Evolutionary conservation across 2,797 vertebrate genomes (phyloP).

Genomic region (Ataeniobius toweri): DNA sequence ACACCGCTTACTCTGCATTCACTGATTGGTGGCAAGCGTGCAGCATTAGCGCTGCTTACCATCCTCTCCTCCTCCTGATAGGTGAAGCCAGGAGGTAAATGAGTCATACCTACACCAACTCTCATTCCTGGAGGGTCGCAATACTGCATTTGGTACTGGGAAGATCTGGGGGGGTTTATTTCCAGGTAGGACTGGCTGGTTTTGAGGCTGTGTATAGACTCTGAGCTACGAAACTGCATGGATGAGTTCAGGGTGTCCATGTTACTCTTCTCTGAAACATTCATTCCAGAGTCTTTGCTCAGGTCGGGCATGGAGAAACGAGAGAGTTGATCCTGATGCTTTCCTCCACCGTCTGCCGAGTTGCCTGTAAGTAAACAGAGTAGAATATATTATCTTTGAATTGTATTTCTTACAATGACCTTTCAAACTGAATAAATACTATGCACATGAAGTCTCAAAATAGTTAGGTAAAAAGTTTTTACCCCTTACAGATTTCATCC

Average conservation of each 20-base stretch:
- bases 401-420: background rate
- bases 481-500: background rate
- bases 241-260: constrained; percentile 93
- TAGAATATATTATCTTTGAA: background rate
- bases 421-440: background rate
- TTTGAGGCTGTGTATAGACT: constrained; percentile 92
- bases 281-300: constrained; percentile 99
- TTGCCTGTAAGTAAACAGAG: constrained; percentile 78
- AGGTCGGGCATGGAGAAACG: constrained; percentile 98
- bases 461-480: background rate
- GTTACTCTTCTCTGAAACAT: constrained; percentile 93
- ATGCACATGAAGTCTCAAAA: background rate
- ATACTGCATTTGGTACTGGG: constrained; percentile 85
- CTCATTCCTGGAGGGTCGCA: constrained; percentile 76
- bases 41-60: constrained; percentile 82
- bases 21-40: constrained; percentile 87
- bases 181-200: constrained; percentile 90
- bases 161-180: constrained; percentile 83
- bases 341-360: constrained; percentile 88
- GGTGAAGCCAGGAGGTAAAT: constrained; percentile 90
- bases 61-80: constrained; percentile 88
- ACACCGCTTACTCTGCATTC: constrained; percentile 80
- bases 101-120: constrained; percentile 52
- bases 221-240: constrained; percentile 90
- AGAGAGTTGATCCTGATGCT: constrained; percentile 94